These are phyloP conservation scores for Eupithecia exiguata DNA, from an alignment of 2,888 invertebrate genomes.

Conservation along the genomic window DNA sequence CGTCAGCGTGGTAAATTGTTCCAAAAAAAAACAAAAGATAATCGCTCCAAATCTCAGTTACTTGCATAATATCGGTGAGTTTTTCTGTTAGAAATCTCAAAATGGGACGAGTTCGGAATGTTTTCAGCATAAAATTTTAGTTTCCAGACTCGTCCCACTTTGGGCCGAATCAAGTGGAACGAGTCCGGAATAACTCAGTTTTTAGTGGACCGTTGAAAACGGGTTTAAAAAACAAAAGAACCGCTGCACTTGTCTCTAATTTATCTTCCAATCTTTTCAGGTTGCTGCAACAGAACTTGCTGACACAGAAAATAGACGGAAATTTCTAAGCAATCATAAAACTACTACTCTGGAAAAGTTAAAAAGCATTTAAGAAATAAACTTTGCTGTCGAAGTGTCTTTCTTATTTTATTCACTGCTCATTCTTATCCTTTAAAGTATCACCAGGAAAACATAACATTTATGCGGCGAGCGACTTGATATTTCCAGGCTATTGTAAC, in stretches of 20 bases:
- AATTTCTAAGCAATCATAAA: background rate
- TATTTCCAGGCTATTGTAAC: slow-evolving; percentile 43
- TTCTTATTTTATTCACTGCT: background rate
- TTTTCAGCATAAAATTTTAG: no score
- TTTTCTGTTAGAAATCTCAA: no score
- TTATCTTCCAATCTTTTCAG: background rate
- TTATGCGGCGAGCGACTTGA: slow-evolving; percentile 57
- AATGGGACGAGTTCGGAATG: no score
- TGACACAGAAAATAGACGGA: background rate
- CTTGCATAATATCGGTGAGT: background rate
- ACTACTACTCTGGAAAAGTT: background rate
- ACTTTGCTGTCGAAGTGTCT: background rate
- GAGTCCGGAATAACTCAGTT: no score
- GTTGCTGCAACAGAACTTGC: background rate
- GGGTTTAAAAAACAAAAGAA: background rate
- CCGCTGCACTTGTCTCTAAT: background rate
- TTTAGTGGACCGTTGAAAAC: no score
- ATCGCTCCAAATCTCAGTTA: no score
- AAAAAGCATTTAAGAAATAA: background rate
- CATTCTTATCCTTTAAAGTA: background rate
- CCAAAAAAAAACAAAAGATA: no score
- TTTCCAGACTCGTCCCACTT: no score
- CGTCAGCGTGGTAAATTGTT: no score
- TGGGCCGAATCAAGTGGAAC: no score
- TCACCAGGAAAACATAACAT: background rate